Conservation (phyloP, 2,113 vertebrate species). For the Numenius arquata region DNA sequence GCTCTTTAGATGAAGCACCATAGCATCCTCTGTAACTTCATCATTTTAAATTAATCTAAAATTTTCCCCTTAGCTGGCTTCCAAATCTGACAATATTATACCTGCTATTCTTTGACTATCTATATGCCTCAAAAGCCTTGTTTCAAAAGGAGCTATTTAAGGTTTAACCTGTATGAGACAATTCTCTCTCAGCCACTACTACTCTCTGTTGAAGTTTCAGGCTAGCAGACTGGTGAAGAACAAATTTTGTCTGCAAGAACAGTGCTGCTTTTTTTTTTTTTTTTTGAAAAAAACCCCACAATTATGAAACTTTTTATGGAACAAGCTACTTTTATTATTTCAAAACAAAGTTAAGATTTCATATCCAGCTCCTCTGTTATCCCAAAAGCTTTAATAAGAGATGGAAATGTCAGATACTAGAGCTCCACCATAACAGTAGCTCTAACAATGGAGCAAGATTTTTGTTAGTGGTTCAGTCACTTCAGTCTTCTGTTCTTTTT, state of each 20-base stretch:
- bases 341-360: neutral
- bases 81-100: neutral
- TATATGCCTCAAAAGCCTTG: neutral
- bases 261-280: neutral
- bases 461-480: slow-evolving; percentile 1
- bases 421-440: neutral
- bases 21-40: neutral
- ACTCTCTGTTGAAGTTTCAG: neutral
- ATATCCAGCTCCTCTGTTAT: neutral
- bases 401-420: neutral
- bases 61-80: neutral
- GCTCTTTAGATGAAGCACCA: neutral
- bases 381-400: neutral
- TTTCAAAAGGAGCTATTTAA: neutral
- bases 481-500: slow-evolving; percentile 35
- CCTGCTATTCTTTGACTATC: neutral
- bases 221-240: neutral
- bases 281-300: neutral
- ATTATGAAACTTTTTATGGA: neutral
- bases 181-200: neutral
- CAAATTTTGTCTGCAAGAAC: neutral
- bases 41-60: neutral
- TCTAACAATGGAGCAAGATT: neutral
- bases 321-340: neutral
- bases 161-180: neutral